Evolutionary conservation across 1,140 invertebrate species (phyloP), one percentile per base, ranked within the genome.

Genomic region (Musca domestica): DNA sequence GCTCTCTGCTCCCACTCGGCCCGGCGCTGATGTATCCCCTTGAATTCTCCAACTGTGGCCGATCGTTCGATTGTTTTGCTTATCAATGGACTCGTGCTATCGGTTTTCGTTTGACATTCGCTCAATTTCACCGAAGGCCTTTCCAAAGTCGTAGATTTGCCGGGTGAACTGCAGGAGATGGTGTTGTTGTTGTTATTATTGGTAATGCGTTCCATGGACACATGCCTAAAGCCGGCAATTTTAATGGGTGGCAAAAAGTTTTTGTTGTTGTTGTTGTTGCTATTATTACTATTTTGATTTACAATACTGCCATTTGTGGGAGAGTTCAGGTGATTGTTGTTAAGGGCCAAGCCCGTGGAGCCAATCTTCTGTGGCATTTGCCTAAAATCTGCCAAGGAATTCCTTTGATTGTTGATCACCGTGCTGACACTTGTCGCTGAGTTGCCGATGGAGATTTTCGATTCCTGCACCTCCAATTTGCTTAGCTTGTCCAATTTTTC

Each of bases 1-100:
- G 88, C 88, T 69, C 89, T 83, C 71, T 89, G 84, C 77, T 91
- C 90, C 88, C 90, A 90, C 74, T 91, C 88, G 47, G 90, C 90
- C 41, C 88, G 84, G 72, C 90, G 84, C 75, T 91, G 89, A 75
- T 89, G 85, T 41, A 91, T 91, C 46, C 88, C 88, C 71, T 89
- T 89, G 71, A 88, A 88, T 69, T 87, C 80, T 49, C 73, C 71
- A 64, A 80, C 74, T 9, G 78, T 80, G 15, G 78, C 78, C 1
- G 78, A 80, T 23, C 78, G 68, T 22, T 80, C 78, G 23, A 80
- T 80, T 15, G 75, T 64, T 63, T 78, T 74, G 20, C 58, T 71
- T 49, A 72, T 69, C 64, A 80, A 52, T 14, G 6, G 34, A 41
- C 6, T 48, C 23, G 64, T 17, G 23, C 34, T 48, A 22, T 20